Percentiles rank a stretch among this genome's conserved stretches.
These are phyloP conservation scores for Agelas oroides DNA, from an alignment of 37 sponge, comb jelly and placozoan species.

Conservation along the genomic window DNA sequence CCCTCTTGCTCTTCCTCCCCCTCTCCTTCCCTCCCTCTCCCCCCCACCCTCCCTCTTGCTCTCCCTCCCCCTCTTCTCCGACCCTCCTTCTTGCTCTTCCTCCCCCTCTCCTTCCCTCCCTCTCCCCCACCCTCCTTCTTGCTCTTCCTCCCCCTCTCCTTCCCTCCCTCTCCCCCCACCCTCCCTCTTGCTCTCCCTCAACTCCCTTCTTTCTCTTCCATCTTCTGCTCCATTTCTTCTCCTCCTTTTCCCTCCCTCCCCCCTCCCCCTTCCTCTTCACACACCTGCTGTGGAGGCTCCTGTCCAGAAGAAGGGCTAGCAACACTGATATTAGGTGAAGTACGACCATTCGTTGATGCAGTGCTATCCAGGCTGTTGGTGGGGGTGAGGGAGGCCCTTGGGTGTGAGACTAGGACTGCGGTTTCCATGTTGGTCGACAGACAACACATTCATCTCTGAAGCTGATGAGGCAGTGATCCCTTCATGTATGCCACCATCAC, in stretches of 20 bases:
- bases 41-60: neutral
- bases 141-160: neutral
- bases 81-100: neutral
- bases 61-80: neutral
- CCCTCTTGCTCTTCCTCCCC: neutral
- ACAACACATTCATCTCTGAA: neutral
- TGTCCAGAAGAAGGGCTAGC: constrained; percentile 52
- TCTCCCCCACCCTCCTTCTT: neutral
- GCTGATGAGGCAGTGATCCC: neutral
- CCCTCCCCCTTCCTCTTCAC: neutral
- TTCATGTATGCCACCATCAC: neutral
- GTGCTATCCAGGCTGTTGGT: constrained; percentile 61
- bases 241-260: neutral
- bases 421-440: neutral
- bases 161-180: neutral
- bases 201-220: neutral
- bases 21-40: neutral
- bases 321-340: constrained; percentile 55
- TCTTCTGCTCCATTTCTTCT: neutral
- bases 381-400: constrained; percentile 55
- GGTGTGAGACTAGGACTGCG: constrained; percentile 58
- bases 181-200: neutral
- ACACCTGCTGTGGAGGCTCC: constrained; percentile 30
- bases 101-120: neutral
- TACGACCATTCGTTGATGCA: constrained; percentile 48